Base-by-base conservation (phyloP, 1,140 invertebrate genomes). In the Sitodiplosis mosellana region DNA sequence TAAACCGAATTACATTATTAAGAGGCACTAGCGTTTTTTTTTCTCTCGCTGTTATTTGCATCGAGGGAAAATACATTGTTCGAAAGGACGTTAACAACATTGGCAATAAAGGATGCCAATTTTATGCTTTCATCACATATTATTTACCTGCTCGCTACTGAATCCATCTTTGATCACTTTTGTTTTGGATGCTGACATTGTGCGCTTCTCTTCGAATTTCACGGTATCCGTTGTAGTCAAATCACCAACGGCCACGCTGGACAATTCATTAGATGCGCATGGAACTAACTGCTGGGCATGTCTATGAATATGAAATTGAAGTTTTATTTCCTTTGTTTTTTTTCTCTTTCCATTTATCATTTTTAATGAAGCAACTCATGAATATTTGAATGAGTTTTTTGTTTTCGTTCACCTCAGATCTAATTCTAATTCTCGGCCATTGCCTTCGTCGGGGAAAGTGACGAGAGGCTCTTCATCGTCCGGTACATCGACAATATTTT, bases 111-210 rank as follows among this genome's bases (percentile, higher is more conserved):
- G 27, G 27, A 27, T 27, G 27, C 27, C 27, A 27, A 27, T 27
- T 27, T 3, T 27, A 38, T 38, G 17, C 17, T 12, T 6, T 38
- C 17, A n/a, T 34, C 33, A 34, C 33, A 34, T 7, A 34, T 63
- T 8, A 45, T 68, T 68, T 56, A 78, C 76, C 54, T 80, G 78
- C 54, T 88, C 85, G 4, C 82, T 77, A 65, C 81, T 87, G 59
- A 80, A 84, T 45, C 80, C 81, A 57, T 87, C 84, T 38, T 80
- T 80, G n/a, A 84, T 73, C 10, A 84, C 76, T 59, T 85, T 82
- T 1, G 81, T 83, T 52, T 82, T 84, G 12, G 78, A 81, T 4
- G 81, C 79, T 20, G 81, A 83, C 22, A 81, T 82, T 55, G 77
- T 73, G 54, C 77, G 74, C 57, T 82, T 84, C 64, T 83, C 81